Conservation (phyloP, 2,797 vertebrate genomes). For the Lacerta agilis region DNA sequence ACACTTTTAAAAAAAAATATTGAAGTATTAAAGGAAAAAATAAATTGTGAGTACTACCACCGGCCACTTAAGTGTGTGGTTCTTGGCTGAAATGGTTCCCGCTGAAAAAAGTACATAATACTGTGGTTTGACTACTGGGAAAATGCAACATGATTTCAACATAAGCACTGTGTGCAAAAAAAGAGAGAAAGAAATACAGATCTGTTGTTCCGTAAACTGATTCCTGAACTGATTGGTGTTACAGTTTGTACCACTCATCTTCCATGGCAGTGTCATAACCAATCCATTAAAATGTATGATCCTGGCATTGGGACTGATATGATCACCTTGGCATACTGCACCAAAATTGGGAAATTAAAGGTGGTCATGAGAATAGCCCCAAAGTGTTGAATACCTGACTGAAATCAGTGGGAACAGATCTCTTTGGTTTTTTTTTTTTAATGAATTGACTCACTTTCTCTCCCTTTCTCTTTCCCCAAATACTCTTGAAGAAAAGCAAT, state of each 20-base stretch:
- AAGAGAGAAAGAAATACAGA: not conserved
- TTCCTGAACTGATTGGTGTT: not conserved
- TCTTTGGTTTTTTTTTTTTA: not conserved
- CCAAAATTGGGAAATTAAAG: not conserved
- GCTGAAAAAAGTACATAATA: not conserved
- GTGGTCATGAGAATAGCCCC: not conserved
- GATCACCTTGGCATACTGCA: not conserved
- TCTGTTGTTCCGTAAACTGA: not conserved
- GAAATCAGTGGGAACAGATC: not conserved
- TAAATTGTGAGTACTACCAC: no score
- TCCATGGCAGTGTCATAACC: not conserved
- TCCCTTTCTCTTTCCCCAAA: not conserved
- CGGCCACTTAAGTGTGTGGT: no score
- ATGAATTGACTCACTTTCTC: conserved; percentile 7
- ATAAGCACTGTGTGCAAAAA: not conserved
- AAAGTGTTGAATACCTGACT: no score
- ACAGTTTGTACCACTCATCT: no score
- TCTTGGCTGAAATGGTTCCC: no score
- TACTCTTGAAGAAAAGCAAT: conserved; percentile 52
- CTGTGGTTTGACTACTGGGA: not conserved
- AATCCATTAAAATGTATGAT: not conserved
- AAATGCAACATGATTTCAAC: not conserved
- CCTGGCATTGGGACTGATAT: not conserved
- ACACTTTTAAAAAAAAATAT: no score
- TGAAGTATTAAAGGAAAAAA: no score